Evolutionary conservation across 2,113 vertebrate species (phyloP).

Genomic region (Daubentonia madagascariensis): DNA sequence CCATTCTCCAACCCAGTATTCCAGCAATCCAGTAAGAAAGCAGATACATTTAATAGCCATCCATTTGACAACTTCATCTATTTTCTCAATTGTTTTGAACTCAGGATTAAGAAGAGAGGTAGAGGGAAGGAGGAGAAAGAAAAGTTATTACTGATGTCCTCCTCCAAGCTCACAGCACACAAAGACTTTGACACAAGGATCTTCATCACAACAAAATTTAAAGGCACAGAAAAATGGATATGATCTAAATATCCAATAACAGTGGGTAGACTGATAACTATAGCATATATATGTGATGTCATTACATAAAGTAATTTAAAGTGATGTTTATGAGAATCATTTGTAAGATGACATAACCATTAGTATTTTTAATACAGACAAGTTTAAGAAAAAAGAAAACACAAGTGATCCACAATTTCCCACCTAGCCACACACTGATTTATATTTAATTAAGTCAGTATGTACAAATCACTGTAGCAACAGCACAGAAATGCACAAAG

Average conservation of each 20-base stretch:
- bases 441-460: background rate
- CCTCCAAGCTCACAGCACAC: background rate
- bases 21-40: background rate
- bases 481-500: background rate
- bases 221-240: background rate
- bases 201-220: background rate
- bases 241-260: background rate
- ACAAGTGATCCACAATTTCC: background rate
- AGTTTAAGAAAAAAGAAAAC: background rate
- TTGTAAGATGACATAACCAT: background rate
- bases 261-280: background rate
- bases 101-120: background rate
- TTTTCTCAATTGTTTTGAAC: background rate
- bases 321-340: background rate
- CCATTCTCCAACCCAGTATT: background rate
- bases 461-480: background rate
- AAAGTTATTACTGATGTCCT: background rate
- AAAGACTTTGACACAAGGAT: background rate
- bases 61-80: background rate
- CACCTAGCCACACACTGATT: background rate
- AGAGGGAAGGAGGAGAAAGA: background rate
- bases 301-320: background rate
- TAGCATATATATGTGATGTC: background rate
- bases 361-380: background rate
- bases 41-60: background rate